A percentile compares a stretch with the other conserved stretches of the same genome.
phyloP scores from a whole-genome alignment of 2,888 invertebrate species.

The Epirrhoe tristata region DNA sequence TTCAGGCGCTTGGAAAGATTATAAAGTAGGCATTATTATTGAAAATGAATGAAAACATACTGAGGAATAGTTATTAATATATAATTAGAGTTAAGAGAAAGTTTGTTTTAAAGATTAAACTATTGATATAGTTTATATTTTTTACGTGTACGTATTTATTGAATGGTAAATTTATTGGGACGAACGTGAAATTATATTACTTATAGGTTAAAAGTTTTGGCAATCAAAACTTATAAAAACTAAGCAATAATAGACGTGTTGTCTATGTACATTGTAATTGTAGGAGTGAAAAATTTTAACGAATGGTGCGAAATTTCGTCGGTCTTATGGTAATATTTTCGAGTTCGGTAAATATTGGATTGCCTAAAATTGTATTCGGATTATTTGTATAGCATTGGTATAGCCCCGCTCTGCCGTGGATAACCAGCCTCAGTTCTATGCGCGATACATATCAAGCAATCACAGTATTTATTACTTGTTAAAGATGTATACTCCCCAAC shows the following conservation, averaged over 20 bases:
- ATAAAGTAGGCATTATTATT: conserved; percentile 83
- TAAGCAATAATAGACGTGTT: conserved; percentile 83
- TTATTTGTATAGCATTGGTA: conserved; percentile 76
- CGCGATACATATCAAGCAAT: conserved; percentile 79
- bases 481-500: conserved; percentile 42
- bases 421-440: conserved; percentile 51
- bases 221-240: conserved; percentile 79
- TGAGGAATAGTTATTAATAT: conserved; percentile 85
- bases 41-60: conserved; percentile 83
- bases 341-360: conserved; percentile 70
- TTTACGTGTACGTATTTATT: conserved; percentile 86
- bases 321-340: conserved; percentile 71
- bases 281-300: conserved; percentile 78
- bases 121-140: conserved; percentile 86
- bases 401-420: conserved; percentile 74
- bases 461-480: conserved; percentile 59
- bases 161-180: conserved; percentile 85
- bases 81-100: conserved; percentile 79
- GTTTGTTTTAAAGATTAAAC: conserved; percentile 86
- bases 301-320: conserved; percentile 82
- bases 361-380: conserved; percentile 77
- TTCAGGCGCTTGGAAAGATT: conserved; percentile 84
- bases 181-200: conserved; percentile 84
- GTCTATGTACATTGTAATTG: conserved; percentile 83
- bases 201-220: conserved; percentile 83